A percentile compares a stretch with the other conserved stretches of the same genome.
phyloP scores from a whole-genome alignment of 2,113 vertebrate genomes.

The Tor tambroides region DNA sequence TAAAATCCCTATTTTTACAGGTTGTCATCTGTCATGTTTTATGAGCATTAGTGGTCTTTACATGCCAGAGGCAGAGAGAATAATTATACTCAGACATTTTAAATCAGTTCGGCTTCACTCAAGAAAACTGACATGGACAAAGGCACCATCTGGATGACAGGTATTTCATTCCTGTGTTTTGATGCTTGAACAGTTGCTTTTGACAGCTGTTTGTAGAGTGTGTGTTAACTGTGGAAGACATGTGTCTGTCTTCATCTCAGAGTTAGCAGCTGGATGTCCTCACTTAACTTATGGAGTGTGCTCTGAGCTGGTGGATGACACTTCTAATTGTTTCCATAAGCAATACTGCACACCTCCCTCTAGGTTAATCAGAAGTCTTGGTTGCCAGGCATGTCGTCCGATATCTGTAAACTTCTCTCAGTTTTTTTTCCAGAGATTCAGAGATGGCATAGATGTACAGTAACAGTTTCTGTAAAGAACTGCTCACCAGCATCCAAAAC shows the following conservation, averaged over 20 bases:
- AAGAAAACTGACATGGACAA: background rate
- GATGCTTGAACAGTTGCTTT: background rate
- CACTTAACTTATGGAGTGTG: background rate
- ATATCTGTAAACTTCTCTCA: background rate
- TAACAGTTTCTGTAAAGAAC: background rate
- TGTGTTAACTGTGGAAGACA: background rate
- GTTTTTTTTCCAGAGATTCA: background rate
- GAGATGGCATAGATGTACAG: background rate
- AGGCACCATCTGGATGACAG: background rate
- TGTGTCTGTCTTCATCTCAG: background rate
- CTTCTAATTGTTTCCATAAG: conserved; percentile 31
- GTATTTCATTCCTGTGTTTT: background rate
- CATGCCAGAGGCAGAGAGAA: background rate
- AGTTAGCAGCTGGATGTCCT: background rate
- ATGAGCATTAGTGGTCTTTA: background rate
- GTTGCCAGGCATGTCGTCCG: conserved; percentile 7
- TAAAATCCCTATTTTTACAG: background rate
- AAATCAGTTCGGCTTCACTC: conserved; percentile 21
- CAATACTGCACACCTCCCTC: background rate
- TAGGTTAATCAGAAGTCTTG: conserved; percentile 24
- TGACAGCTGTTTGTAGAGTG: background rate
- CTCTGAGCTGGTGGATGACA: background rate
- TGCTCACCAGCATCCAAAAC: background rate
- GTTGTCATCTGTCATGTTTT: background rate
- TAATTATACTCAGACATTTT: background rate